These are phyloP conservation scores for Amblyornis subalaris DNA, from an alignment of 2,113 vertebrate genomes.

Conservation along the genomic window DNA sequence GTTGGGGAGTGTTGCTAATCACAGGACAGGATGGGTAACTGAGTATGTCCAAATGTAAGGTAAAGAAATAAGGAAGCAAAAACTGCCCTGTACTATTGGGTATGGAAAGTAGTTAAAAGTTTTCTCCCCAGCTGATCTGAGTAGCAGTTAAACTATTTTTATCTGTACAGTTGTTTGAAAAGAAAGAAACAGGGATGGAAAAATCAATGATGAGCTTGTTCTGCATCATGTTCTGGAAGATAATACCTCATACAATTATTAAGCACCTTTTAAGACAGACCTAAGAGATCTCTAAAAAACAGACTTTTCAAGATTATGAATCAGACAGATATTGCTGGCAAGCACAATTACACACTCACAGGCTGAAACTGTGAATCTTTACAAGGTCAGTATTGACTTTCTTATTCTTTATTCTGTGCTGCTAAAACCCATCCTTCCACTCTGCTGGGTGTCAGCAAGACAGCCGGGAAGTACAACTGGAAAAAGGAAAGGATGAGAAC, in stretches of 20 bases:
- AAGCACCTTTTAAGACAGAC: conserved; percentile 1
- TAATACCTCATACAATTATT: not conserved
- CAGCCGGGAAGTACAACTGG: not conserved
- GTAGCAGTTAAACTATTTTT: not conserved
- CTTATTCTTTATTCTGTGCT: not conserved
- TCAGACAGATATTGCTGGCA: not conserved
- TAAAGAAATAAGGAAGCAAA: not conserved
- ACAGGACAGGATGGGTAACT: not conserved
- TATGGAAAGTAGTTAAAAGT: not conserved
- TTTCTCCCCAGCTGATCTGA: not conserved
- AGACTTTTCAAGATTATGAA: not conserved
- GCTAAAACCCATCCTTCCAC: not conserved
- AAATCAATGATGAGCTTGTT: not conserved
- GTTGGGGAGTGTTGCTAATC: not conserved
- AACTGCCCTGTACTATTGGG: not conserved
- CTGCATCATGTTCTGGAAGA: not conserved
- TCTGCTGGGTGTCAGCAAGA: not conserved
- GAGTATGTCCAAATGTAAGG: not conserved
- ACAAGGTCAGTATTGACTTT: not conserved
- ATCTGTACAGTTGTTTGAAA: not conserved
- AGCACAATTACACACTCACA: not conserved
- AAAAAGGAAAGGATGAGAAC: not conserved
- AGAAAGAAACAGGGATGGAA: not conserved
- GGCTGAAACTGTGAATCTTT: not conserved
- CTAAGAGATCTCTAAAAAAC: not conserved